phyloP scores from a whole-genome alignment of 2,888 invertebrate species.

The Parnassius orleans region DNA sequence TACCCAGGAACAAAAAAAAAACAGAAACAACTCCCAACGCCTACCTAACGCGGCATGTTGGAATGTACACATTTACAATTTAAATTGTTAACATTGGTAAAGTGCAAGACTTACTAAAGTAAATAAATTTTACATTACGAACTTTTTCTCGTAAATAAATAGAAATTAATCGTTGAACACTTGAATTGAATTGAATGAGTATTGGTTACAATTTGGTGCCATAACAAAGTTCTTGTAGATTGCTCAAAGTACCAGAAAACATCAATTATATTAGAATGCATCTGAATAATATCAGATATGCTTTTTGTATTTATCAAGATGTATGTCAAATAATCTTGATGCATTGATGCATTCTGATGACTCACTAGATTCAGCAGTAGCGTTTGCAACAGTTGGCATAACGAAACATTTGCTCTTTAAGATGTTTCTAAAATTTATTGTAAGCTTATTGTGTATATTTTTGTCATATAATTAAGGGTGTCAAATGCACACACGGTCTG shows the following conservation, averaged over 20 bases:
- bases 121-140: no score
- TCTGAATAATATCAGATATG: slow-evolving; percentile 21
- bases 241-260: slow-evolving; percentile 9
- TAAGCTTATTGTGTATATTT: background rate
- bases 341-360: slow-evolving; percentile 41
- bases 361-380: slow-evolving; percentile 34
- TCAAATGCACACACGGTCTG: no score
- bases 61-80: slow-evolving; percentile 18
- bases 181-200: no score
- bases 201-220: background rate
- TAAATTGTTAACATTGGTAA: no score
- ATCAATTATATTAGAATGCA: slow-evolving; percentile 10
- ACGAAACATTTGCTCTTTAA: background rate
- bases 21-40: slow-evolving; percentile 12
- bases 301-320: slow-evolving; percentile 32
- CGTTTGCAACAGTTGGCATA: slow-evolving; percentile 17
- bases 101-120: no score
- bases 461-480: no score
- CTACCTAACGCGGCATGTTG: slow-evolving; percentile 11
- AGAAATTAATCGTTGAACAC: no score
- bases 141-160: no score
- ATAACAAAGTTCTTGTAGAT: background rate
- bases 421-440: slow-evolving; percentile 4
- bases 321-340: slow-evolving; percentile 36
- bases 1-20: slow-evolving; percentile 8